Evolutionary conservation across 2,113 vertebrate species (phyloP).

Genomic region (Apaloderma vittatum): DNA sequence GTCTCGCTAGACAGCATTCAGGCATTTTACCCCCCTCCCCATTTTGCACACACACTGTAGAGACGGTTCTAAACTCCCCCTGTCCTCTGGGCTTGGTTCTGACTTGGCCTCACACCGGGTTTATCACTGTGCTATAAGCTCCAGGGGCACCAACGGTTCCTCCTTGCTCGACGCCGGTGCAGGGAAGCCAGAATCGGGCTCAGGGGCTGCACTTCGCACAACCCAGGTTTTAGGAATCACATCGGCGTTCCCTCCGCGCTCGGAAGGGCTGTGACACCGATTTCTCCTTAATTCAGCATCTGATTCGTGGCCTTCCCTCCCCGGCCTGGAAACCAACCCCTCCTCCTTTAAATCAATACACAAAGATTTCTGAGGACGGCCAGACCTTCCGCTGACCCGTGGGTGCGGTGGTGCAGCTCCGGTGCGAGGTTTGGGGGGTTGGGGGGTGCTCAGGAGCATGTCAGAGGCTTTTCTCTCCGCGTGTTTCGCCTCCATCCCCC

Average conservation of each 20-base stretch:
- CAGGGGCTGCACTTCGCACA: not conserved
- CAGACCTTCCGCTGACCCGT: rapidly evolving
- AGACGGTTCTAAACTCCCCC: rapidly evolving
- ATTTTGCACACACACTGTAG: not conserved
- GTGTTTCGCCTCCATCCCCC: not conserved
- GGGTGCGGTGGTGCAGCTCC: not conserved
- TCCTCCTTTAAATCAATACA: not conserved
- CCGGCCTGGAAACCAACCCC: not conserved
- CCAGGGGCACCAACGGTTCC: not conserved
- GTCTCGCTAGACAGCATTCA: not conserved
- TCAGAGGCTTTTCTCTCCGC: rapidly evolving
- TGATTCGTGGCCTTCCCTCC: not conserved
- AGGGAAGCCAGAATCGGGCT: not conserved
- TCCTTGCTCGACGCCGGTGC: not conserved
- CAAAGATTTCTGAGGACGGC: not conserved
- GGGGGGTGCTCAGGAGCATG: rapidly evolving
- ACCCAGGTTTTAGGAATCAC: not conserved
- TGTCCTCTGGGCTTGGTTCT: not conserved
- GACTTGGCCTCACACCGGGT: not conserved
- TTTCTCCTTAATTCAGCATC: not conserved
- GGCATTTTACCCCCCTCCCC: not conserved
- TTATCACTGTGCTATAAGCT: not conserved
- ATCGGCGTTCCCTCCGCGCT: rapidly evolving
- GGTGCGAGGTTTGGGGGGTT: rapidly evolving
- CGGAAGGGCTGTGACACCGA: not conserved